Evolutionary conservation across 2,888 invertebrate genomes (phyloP), one percentile per base, ranked within the genome.

Genomic region (Morpho achilles): DNA sequence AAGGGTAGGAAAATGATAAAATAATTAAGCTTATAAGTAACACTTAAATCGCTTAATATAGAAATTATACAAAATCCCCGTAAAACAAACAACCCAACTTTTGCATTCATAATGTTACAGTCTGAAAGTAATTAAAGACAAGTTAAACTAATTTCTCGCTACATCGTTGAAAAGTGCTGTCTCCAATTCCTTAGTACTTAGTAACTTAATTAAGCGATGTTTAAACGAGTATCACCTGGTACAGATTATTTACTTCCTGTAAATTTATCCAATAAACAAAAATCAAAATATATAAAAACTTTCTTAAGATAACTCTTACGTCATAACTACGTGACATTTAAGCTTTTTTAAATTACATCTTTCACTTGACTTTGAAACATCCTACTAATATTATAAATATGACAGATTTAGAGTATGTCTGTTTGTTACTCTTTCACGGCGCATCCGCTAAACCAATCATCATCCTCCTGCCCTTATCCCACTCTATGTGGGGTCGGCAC

Each of bases 121-220:
- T 39, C 49, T 55, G 39, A 50, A 55, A 55, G 43, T 44, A 55
- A 55, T 55, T 55, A 55, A 50, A 55, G 49, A 49, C 43, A 55
- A 55, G 44, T 55, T 55, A 55, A 55, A 55, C 49, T 49, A 55
- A 55, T 55, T 55, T 50, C 42, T 43, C 39, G 32, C 44, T 44
- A 22, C 49, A 16, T 9, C 50, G 55, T 49, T 49, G 43, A 55
- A 55, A 55, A 55, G 55, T 55, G 55, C 55, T 10, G 55, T 55
- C 55, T 50, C 44, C 54, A 48, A 39, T 40, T 49, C 44, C 39
- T 7, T 23, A 16, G 43, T 50, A 50, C 55, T 55, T 55, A 55
- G 50, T 49, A 9, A 50, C 2, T 39, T 47, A 49, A 55, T 55
- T 55, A 50, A 55, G 49, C 39, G 22, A 10, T 40, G 49, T 50